A percentile compares a stretch with the other conserved stretches of the same genome.
Conservation (phyloP, 2,113 vertebrate species). For the Motacilla tschutschensis region DNA sequence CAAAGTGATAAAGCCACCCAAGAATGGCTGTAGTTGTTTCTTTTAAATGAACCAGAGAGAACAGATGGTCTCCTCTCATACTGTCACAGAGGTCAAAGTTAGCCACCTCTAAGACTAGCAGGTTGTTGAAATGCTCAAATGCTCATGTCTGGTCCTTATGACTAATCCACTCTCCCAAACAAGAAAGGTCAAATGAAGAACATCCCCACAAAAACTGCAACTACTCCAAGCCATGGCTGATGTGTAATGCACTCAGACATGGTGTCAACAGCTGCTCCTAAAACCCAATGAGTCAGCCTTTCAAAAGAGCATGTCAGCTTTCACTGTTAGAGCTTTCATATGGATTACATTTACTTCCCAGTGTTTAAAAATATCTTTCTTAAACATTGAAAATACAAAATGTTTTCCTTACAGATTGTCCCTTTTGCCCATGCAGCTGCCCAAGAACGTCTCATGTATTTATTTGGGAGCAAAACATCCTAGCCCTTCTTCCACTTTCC, state of each 20-base stretch:
- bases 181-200: slow-evolving; percentile 59
- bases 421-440: not conserved
- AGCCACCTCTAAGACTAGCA: slow-evolving; percentile 32
- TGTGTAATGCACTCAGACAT: slow-evolving; percentile 22
- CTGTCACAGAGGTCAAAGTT: slow-evolving; percentile 35
- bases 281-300: slow-evolving; percentile 46
- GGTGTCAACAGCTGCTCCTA: slow-evolving; percentile 47
- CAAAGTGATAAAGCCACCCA: not conserved
- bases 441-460: not conserved
- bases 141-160: slow-evolving; percentile 20
- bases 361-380: slow-evolving; percentile 32
- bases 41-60: slow-evolving; percentile 29
- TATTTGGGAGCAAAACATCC: not conserved
- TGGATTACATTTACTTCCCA: slow-evolving; percentile 12
- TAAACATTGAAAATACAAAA: slow-evolving; percentile 1
- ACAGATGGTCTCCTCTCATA: slow-evolving; percentile 42
- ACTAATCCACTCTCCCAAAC: slow-evolving; percentile 55
- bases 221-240: slow-evolving; percentile 24
- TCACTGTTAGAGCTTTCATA: slow-evolving; percentile 4
- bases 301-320: slow-evolving; percentile 13
- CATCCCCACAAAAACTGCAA: slow-evolving; percentile 32
- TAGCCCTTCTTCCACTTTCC: not conserved
- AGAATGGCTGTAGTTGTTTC: not conserved
- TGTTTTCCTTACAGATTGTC: not conserved
- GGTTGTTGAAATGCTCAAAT: slow-evolving; percentile 47